Base-by-base conservation (phyloP, 2,113 vertebrate genomes). In the Caracal caracal region DNA sequence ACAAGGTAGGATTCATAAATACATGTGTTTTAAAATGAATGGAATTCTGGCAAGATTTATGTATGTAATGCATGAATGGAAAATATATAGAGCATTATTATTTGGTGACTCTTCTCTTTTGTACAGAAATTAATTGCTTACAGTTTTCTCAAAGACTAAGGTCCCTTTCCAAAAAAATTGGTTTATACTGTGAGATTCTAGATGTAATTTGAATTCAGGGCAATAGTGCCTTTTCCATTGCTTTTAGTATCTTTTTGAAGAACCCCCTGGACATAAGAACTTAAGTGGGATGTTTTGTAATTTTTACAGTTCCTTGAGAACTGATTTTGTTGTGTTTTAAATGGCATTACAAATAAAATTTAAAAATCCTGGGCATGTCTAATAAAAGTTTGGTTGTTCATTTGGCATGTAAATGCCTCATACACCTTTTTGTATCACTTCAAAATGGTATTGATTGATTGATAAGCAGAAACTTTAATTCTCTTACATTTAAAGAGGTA, bases 311-410 rank as follows among this genome's bases (percentile, higher is more conserved):
- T 71, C 43, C 59, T 94, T 92, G 61, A 71, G 80, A 93, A 11
- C 15, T 66, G 19, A 59, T 81, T 93, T 92, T 85, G 8, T 88
- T 88, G 73, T 93, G 11, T 66, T 86, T 89, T 91, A 78, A 90
- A 56, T 65, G 17, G 16, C 5, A 81, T 35, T 81, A 59, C 22
- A 91, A 84, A 90, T 93, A 93, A 73, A 94, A 84, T 66, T 6
- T 47, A 30, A n/a, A 90, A 80, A 10, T 88, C 33, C 24, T 91
- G 10, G 16, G 51, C 9, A 15, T 51, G 26, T 35, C 17, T 75
- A 53, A 78, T 84, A 75, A 80, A 91, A 79, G 4, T 75, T 71
- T 92, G 17, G 3, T 28, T 59, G 40, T 86, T 76, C 73, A 84
- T 89, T 81, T 93, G 56, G 11, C 6, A 90, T 43, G 17, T 51